phyloP scores from a whole-genome alignment of 1,140 invertebrate species.

The Phortica variegata region DNA sequence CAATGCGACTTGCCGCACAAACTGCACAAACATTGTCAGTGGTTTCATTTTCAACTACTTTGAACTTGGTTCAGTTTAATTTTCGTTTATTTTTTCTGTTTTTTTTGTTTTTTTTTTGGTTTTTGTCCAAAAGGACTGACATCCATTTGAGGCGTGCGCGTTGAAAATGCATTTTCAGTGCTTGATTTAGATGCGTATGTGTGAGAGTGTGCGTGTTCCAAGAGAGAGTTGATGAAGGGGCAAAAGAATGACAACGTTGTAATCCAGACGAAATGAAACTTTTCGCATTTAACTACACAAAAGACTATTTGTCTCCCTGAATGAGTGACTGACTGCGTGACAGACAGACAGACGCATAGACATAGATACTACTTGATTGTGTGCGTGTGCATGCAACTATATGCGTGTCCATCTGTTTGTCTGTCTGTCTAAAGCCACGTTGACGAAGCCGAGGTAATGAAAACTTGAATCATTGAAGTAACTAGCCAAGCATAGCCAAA shows the following conservation, averaged over 20 bases:
- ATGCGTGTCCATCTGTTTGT: too few species aligned
- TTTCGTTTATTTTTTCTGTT: background rate
- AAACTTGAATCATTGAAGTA: conserved; percentile 49
- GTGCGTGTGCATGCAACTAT: too few species aligned
- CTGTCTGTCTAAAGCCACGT: too few species aligned
- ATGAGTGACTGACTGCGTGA: too few species aligned
- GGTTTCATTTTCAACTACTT: conserved; percentile 29
- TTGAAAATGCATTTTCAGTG: conserved; percentile 46
- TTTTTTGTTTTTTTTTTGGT: background rate
- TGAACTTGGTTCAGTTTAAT: conserved; percentile 10
- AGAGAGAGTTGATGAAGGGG: too few species aligned
- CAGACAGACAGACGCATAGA: too few species aligned
- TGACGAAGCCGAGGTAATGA: too few species aligned
- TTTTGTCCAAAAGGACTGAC: background rate
- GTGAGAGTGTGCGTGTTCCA: conserved; percentile 33
- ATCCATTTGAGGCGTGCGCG: conserved; percentile 42
- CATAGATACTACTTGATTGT: too few species aligned
- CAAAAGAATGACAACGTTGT: too few species aligned
- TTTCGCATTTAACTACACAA: conserved; percentile 48
- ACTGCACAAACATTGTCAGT: conserved; percentile 45
- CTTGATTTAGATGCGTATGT: conserved; percentile 18
- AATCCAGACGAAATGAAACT: conserved; percentile 51
- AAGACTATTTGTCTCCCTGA: too few species aligned
- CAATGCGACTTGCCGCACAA: too few species aligned
- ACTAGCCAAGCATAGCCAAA: conserved; percentile 14